These are phyloP conservation scores for Hesperophylax magnus DNA, from an alignment of 1,140 invertebrate species.

Conservation along the genomic window DNA sequence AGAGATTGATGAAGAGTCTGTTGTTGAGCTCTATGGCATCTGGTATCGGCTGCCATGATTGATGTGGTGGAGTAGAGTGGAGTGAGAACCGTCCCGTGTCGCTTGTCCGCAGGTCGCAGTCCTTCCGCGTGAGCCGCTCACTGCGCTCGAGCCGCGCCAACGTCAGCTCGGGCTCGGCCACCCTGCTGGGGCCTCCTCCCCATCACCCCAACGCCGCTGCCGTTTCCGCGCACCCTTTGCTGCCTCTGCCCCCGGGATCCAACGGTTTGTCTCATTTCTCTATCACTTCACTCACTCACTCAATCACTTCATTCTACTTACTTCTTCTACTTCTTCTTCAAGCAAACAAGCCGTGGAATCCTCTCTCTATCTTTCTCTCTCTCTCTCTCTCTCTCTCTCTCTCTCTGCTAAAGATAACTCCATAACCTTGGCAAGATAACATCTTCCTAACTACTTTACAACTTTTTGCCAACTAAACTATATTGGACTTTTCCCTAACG, in stretches of 20 bases:
- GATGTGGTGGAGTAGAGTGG: neutral
- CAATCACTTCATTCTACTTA: slow-evolving; percentile 1
- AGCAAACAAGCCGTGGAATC: too few species aligned
- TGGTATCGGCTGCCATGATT: too few species aligned
- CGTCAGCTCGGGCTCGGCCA: slow-evolving; percentile 74
- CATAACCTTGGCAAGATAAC: too few species aligned
- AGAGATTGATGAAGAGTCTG: slow-evolving; percentile 1
- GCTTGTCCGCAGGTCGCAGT: slow-evolving; percentile 88
- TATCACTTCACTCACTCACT: slow-evolving; percentile 17
- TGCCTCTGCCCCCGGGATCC: slow-evolving; percentile 77
- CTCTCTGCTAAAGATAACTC: too few species aligned
- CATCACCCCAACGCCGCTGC: slow-evolving; percentile 60
- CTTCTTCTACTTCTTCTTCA: neutral
- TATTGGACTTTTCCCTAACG: too few species aligned
- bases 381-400: too few species aligned
- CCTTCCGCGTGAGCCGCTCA: slow-evolving; percentile 81
- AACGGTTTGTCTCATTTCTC: slow-evolving; percentile 64
- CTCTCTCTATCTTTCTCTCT: too few species aligned
- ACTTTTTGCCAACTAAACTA: too few species aligned
- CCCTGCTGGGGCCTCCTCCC: slow-evolving; percentile 75
- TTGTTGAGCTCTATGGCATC: neutral
- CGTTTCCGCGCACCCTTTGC: slow-evolving; percentile 87
- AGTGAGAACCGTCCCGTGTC: slow-evolving; percentile 57
- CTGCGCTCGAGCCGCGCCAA: slow-evolving; percentile 69
- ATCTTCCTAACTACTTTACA: too few species aligned